phyloP scores from a whole-genome alignment of 2,797 vertebrate species.

The Poeciliopsis presidionis region DNA sequence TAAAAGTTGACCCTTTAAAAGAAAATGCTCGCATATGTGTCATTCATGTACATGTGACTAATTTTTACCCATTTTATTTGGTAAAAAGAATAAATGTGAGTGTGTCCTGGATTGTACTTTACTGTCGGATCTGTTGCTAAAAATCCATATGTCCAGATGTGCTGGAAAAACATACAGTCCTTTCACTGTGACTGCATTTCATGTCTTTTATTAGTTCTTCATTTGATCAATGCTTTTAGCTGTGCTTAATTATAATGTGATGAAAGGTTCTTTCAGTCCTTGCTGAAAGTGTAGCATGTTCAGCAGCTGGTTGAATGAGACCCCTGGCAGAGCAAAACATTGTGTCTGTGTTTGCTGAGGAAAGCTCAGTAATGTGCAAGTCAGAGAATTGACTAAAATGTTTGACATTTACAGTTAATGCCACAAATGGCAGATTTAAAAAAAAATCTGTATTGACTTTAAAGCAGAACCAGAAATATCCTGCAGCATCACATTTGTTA shows the following conservation, averaged over 20 bases:
- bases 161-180: background rate
- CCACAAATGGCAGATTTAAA: conserved; percentile 2
- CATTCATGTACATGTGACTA: background rate
- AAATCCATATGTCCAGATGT: background rate
- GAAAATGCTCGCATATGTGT: background rate
- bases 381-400: conserved; percentile 28
- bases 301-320: conserved; percentile 28
- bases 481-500: conserved; percentile 9
- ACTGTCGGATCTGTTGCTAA: background rate
- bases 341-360: conserved; percentile 37
- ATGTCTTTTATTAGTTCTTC: conserved; percentile 37
- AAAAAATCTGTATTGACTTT: conserved; percentile 11
- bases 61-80: background rate
- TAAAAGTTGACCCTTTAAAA: background rate
- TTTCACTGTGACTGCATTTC: conserved; percentile 5
- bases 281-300: conserved; percentile 29
- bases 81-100: background rate
- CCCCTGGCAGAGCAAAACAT: conserved; percentile 39
- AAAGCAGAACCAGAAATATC: conserved; percentile 6
- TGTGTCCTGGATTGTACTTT: background rate
- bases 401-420: conserved; percentile 26
- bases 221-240: conserved; percentile 45
- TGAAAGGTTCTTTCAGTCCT: conserved; percentile 43
- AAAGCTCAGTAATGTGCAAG: conserved; percentile 34
- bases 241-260: conserved; percentile 41